phyloP scores from a whole-genome alignment of 2,113 vertebrate species.

The Platysternon megacephalum region DNA sequence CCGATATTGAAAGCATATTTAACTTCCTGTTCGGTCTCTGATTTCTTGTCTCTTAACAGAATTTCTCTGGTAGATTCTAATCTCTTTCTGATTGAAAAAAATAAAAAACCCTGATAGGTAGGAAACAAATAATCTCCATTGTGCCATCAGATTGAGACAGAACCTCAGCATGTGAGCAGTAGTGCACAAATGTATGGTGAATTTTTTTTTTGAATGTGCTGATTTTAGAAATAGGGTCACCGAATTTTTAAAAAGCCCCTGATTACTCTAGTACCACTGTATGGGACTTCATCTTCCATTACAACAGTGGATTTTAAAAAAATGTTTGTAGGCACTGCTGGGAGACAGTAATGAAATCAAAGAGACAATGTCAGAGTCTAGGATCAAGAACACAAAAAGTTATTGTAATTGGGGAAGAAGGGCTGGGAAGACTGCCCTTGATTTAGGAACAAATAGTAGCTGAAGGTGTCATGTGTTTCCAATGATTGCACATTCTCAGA shows the following conservation, averaged over 20 bases:
- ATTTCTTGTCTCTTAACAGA: background rate
- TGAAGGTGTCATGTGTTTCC: background rate
- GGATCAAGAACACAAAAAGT: background rate
- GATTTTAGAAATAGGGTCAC: background rate
- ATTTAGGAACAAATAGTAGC: background rate
- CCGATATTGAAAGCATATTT: background rate
- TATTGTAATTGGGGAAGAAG: constrained; percentile 11
- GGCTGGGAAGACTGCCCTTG: background rate
- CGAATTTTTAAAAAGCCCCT: background rate
- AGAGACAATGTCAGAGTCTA: background rate
- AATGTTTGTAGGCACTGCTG: background rate
- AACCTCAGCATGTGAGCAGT: background rate
- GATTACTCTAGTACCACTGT: background rate
- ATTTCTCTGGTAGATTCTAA: background rate
- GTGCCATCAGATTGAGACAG: background rate
- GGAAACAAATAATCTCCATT: background rate
- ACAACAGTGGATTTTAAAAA: background rate
- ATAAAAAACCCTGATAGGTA: background rate
- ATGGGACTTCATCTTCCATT: background rate
- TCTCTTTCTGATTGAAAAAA: background rate
- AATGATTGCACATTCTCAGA: background rate
- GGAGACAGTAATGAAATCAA: background rate
- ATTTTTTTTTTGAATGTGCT: background rate
- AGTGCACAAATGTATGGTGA: background rate
- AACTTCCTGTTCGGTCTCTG: background rate